Conservation (phyloP, 2,113 vertebrate species). For the Chaetura pelagica region DNA sequence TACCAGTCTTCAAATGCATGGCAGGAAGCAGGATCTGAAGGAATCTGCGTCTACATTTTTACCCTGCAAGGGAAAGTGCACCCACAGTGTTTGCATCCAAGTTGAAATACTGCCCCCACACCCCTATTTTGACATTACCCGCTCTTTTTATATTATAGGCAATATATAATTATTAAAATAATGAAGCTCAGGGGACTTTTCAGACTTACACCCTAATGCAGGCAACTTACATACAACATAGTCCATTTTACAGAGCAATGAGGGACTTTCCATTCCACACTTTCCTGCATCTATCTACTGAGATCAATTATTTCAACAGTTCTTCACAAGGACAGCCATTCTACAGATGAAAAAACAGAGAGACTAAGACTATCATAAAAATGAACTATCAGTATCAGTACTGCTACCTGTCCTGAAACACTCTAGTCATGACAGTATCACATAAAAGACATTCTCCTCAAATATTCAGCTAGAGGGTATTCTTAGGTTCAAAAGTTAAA, state of each 20-base stretch:
- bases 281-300: background rate
- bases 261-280: background rate
- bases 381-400: background rate
- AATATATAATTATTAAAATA: background rate
- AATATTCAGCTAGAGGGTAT: background rate
- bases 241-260: background rate
- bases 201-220: background rate
- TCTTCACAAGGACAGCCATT: background rate
- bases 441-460: background rate
- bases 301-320: background rate
- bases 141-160: background rate
- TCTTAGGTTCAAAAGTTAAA: background rate
- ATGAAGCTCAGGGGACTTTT: background rate
- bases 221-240: background rate
- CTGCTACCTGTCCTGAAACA: background rate
- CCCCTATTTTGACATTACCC: background rate
- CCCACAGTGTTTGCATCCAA: accelerated
- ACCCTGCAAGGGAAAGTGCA: background rate
- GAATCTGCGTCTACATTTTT: background rate
- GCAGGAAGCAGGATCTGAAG: background rate
- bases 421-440: background rate
- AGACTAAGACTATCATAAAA: background rate
- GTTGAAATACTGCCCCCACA: accelerated
- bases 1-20: background rate
- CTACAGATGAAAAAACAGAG: background rate